Percentiles rank a stretch among this genome's conserved stretches.
Evolutionary conservation across 2,888 invertebrate genomes (phyloP).

Genomic region (Cartodere bifasciata): DNA sequence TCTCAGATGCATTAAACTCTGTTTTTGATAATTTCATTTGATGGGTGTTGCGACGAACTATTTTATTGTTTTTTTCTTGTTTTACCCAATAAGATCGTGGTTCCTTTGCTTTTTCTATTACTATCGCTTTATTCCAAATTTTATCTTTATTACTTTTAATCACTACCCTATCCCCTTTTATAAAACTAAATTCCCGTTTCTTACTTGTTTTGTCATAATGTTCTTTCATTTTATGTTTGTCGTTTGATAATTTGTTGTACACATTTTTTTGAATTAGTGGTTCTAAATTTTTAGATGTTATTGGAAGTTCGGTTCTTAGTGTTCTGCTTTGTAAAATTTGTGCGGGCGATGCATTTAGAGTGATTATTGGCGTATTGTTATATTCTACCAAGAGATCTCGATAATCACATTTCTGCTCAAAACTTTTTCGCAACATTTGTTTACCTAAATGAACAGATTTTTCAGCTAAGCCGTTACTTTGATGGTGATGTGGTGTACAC

Average conservation of each 20-base stretch:
- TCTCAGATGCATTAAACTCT: no score
- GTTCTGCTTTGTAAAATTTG: constrained; percentile 16
- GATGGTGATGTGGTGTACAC: constrained; percentile 13
- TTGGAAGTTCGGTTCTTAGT: constrained; percentile 13
- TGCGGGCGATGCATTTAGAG: constrained; percentile 14
- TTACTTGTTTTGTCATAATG: constrained; percentile 9
- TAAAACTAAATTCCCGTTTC: constrained; percentile 3
- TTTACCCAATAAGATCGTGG: constrained; percentile 14
- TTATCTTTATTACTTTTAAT: constrained; percentile 13
- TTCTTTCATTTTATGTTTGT: constrained; percentile 5
- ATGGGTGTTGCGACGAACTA: no score
- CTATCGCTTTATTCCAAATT: constrained; percentile 13
- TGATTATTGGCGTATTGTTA: constrained; percentile 12
- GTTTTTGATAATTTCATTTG: no score
- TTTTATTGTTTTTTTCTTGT: constrained; percentile 12
- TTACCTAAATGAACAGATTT: constrained; percentile 16
- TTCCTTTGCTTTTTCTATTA: constrained; percentile 13
- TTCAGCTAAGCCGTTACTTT: constrained; percentile 17
- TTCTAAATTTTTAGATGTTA: constrained; percentile 11
- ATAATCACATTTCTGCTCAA: constrained; percentile 11
- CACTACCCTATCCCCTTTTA: constrained; percentile 13
- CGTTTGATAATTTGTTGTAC: constrained; percentile 7
- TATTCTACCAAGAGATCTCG: no score
- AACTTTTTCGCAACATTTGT: constrained; percentile 17
- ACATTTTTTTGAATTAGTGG: constrained; percentile 13